Evolutionary conservation across 2,113 vertebrate species (phyloP).

Genomic region (Anarhynchus alexandrinus): DNA sequence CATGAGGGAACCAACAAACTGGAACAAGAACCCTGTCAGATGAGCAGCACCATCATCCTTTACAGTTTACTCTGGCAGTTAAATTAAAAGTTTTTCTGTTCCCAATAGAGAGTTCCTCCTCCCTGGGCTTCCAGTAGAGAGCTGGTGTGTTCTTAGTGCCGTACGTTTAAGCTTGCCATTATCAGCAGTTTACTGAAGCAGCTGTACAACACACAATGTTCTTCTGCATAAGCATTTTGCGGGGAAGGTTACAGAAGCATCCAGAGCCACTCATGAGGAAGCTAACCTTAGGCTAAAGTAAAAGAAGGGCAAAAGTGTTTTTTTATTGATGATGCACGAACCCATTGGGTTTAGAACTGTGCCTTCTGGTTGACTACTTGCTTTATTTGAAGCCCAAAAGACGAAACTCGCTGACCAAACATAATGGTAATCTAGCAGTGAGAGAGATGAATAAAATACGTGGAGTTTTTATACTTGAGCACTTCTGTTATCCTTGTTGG

Average conservation of each 20-base stretch:
- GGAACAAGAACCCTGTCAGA: slow-evolving; percentile 32
- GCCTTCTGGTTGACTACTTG: slow-evolving; percentile 57
- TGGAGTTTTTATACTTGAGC: slow-evolving; percentile 59
- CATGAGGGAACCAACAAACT: slow-evolving; percentile 19
- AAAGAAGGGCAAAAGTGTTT: slow-evolving; percentile 22
- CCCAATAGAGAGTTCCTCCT: background rate
- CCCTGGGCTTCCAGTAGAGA: slow-evolving; percentile 1
- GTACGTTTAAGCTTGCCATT: slow-evolving; percentile 18
- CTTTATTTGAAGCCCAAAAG: slow-evolving; percentile 49
- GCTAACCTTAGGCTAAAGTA: slow-evolving; percentile 47
- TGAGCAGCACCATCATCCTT: slow-evolving; percentile 21
- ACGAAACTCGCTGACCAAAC: slow-evolving; percentile 72
- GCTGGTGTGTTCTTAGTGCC: slow-evolving; percentile 24
- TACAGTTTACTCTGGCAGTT: background rate
- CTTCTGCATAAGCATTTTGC: slow-evolving; percentile 57
- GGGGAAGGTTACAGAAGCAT: slow-evolving; percentile 36
- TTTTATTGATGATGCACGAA: slow-evolving; percentile 21
- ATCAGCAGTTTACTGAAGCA: slow-evolving; percentile 61
- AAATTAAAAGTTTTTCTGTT: background rate
- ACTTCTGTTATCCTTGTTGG: slow-evolving; percentile 52
- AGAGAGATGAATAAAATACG: slow-evolving; percentile 72
- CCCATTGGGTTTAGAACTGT: slow-evolving; percentile 31
- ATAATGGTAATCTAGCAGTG: slow-evolving; percentile 78
- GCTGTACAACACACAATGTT: slow-evolving; percentile 33
- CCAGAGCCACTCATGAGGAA: slow-evolving; percentile 44